Base-by-base conservation (phyloP, 2,113 vertebrate genomes). In the Zosterops hypoxanthus region DNA sequence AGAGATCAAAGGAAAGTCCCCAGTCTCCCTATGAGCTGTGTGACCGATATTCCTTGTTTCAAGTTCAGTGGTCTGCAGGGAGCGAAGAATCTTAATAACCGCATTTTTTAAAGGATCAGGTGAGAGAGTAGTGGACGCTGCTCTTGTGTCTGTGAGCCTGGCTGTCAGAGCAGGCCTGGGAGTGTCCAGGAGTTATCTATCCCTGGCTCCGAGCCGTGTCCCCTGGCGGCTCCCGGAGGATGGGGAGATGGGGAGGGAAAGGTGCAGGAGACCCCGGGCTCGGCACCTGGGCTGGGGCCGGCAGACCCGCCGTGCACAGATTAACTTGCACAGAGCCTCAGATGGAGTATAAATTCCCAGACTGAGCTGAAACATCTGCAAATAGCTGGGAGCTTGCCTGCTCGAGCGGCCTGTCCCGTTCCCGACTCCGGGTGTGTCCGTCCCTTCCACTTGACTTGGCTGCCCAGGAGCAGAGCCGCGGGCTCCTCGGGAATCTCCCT, bases 1-100 rank as follows among this genome's bases (percentile, higher is more conserved):
- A 55, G 60, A 75, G 39, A 70, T 56, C 0, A 0, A 57, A 50
- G 44, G 50, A 23, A 47, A 31, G 25, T 64, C 5, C 0, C 31
- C 12, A n/a, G 7, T 28, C 11, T 69, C 31, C 55, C n/a, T 64
- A 1, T 26, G 41, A 72, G 9, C 36, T 42, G 6, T 46, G 5
- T 42, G 71, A 73, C 25, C 57, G 76, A 3, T 14, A 42, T 17
- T 39, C 39, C 60, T 64, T 41, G 57, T 63, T 69, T 57, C 46
- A 60, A 31, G 11, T 63, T 86, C 66, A 90, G 55, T 68, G 59
- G 14, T 76, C 36, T 46, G 28, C 47, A 66, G 47, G 2, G 19
- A 11, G 5, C 22, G 53, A 25, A 53, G 29, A 6, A 19, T 55
- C 47, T 71, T 52, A 63, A 78, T 12, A 55, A 78, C 75, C 2